Percentiles rank a stretch among this genome's conserved stretches.
Evolutionary conservation across 2,888 invertebrate genomes (phyloP).

Genomic region (Eugnorisma glareosa): DNA sequence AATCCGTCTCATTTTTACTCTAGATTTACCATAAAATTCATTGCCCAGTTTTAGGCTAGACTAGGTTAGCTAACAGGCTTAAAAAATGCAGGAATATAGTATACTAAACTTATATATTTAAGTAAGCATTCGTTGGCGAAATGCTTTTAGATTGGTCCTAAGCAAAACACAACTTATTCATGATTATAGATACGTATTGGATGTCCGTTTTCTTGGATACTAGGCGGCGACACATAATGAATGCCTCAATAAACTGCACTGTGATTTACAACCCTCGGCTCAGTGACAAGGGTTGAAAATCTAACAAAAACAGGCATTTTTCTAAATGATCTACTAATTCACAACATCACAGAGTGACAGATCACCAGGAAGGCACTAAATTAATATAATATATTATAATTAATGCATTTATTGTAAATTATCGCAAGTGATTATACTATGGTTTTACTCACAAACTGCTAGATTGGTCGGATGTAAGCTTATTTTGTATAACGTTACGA

Average conservation of each 20-base stretch:
- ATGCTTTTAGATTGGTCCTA: constrained; percentile 14
- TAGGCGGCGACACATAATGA: neutral
- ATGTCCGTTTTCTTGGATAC: neutral
- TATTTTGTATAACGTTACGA: constrained; percentile 39
- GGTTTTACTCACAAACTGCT: constrained; percentile 55
- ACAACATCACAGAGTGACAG: constrained; percentile 62
- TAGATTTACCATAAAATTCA: constrained; percentile 23
- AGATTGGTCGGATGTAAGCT: constrained; percentile 45
- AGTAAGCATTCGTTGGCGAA: constrained; percentile 8
- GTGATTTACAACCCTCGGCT: neutral
- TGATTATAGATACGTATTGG: neutral
- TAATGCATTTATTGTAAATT: constrained; percentile 84
- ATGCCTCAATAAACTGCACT: neutral
- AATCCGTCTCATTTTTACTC: constrained; percentile 47
- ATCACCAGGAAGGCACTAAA: constrained; percentile 72
- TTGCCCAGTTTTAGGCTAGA: constrained; percentile 14
- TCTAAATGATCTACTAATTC: neutral
- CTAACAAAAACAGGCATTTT: neutral
- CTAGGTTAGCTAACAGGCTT: constrained; percentile 21
- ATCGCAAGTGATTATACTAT: constrained; percentile 79
- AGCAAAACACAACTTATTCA: neutral
- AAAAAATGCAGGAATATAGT: constrained; percentile 26
- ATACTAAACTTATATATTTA: constrained; percentile 26
- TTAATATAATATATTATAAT: constrained; percentile 75
- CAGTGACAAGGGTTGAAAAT: neutral